Conservation (phyloP, 2,888 invertebrate genomes). For the Automeris io region DNA sequence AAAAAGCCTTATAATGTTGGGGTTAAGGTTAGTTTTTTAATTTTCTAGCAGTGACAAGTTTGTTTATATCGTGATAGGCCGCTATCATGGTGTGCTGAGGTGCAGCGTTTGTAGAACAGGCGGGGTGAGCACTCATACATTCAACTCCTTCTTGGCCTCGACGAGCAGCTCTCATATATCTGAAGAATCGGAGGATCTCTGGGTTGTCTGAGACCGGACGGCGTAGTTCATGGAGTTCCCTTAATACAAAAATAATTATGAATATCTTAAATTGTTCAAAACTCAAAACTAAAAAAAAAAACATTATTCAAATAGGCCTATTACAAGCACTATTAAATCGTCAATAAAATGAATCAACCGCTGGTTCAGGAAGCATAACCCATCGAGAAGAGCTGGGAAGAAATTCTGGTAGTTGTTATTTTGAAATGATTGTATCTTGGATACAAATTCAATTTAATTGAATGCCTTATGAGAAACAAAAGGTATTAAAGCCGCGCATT, state of each 20-base stretch:
- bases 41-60: slow-evolving; percentile 89
- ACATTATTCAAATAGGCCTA: too few species aligned
- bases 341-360: too few species aligned
- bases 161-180: slow-evolving; percentile 93
- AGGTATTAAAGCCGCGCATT: too few species aligned
- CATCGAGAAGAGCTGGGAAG: too few species aligned
- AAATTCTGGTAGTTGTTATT: too few species aligned
- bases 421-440: too few species aligned
- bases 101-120: slow-evolving; percentile 79
- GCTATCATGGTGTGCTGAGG: slow-evolving; percentile 89
- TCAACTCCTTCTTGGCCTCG: slow-evolving; percentile 88
- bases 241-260: slow-evolving; percentile 45
- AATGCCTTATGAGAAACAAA: too few species aligned
- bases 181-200: slow-evolving; percentile 91
- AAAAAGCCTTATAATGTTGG: too few species aligned
- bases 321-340: too few species aligned
- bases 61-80: slow-evolving; percentile 91
- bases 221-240: slow-evolving; percentile 89
- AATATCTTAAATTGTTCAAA: neutral
- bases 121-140: slow-evolving; percentile 81
- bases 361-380: too few species aligned
- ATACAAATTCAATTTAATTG: too few species aligned
- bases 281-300: neutral
- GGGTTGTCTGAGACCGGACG: slow-evolving; percentile 91
- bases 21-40: slow-evolving; percentile 35